Evolutionary conservation across 2,113 vertebrate genomes (phyloP).

Genomic region (Tachysurus fulvidraco): DNA sequence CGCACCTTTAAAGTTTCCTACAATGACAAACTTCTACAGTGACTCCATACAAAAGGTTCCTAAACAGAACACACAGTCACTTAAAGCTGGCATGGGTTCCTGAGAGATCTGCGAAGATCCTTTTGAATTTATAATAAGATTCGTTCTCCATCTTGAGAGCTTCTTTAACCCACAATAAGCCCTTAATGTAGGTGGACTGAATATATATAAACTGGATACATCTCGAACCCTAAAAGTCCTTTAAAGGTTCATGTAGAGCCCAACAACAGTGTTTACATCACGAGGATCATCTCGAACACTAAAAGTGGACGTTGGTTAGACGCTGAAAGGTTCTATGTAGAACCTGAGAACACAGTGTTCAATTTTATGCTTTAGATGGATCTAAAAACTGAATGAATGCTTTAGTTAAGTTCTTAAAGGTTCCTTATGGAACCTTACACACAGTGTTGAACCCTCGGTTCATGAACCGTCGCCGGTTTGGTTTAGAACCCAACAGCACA

Average conservation of each 20-base stretch:
- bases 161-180: background rate
- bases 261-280: background rate
- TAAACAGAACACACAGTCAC: background rate
- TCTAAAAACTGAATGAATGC: background rate
- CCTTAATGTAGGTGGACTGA: background rate
- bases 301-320: no score
- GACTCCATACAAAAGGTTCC: background rate
- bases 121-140: background rate
- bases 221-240: background rate
- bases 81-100: background rate
- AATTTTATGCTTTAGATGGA: rapidly evolving
- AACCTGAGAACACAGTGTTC: background rate
- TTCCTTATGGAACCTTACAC: background rate
- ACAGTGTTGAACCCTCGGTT: background rate
- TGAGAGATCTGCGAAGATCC: background rate
- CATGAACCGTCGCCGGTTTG: no score
- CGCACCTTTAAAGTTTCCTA: background rate
- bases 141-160: background rate
- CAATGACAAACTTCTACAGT: background rate
- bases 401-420: background rate
- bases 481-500: no score
- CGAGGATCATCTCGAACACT: background rate
- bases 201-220: background rate
- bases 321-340: background rate
- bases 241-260: background rate